Evolutionary conservation across 2,797 vertebrate species (phyloP), one percentile per base, ranked within the genome.

Genomic region (Craterocephalus amniculus): DNA sequence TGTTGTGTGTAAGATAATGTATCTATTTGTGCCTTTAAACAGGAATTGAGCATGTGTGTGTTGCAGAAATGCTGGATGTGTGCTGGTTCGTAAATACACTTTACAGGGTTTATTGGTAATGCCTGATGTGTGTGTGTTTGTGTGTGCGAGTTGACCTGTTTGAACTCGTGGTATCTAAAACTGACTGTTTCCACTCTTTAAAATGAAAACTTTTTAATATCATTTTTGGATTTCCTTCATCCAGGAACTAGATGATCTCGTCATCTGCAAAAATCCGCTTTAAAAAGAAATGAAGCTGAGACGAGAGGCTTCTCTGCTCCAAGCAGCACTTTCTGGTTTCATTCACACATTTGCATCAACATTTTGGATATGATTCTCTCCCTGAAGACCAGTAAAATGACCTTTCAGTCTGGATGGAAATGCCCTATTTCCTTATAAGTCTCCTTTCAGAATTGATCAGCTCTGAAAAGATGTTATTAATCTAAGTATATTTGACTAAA

Each of bases 61-160:
- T 57, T 1, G 32, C n/a, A 45, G 26, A 67, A 67, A 34, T 56
- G 49, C 58, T 66, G 72, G 67, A 35, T 45, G 65, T 51, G 62
- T 73, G 34, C 77, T 49, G 67, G 32, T 67, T 76, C 67, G 70
- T 65, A 67, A 74, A 83, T 64, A 69, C 22, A 11, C 31, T 34
- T 52, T 18, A 8, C 34, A 74, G 45, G 51, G 57, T 49, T 52
- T 49, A 20, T 66, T 51, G 72, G 52, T 12, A 52, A 40, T 63
- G n/a, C 35, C 34, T 24, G 18, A n/a, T 59, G 59, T 59, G 36
- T 48, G 31, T 40, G 26, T n/a, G 20, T 51, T 12, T 63, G 51
- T 49, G 60, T 67, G 54, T 43, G 40, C n/a, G 63, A 49, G n/a
- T 24, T 49, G n/a, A 49, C 48, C n/a, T 49, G 48, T 24, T 9